Base-by-base conservation (phyloP, 2,888 invertebrate species). In the Allygus modestus region DNA sequence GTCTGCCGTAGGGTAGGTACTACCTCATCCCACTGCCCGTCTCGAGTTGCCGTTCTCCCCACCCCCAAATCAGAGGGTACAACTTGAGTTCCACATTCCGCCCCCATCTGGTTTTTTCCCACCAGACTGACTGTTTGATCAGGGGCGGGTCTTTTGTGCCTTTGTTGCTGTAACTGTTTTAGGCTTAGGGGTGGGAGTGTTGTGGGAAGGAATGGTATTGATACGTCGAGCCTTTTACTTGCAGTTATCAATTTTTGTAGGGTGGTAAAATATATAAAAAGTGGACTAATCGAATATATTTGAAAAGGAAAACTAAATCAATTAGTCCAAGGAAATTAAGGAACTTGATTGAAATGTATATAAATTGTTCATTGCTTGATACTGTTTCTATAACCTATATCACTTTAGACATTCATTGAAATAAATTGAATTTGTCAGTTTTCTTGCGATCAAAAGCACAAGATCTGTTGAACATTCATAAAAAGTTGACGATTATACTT, bases 1-100 rank as follows among this genome's bases (percentile, higher is more conserved):
- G 33, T 79, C 79, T 79, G 28, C 46, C 37, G 77, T 77, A 77
- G 77, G 77, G 73, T 73, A 73, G 73, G 41, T 5, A 31, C n/a
- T 41, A 73, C 79, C 37, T 15, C 28, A 23, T 23, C 23, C 77
- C 4, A n/a, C 51, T 26, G 5, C 28, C 54, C 1, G 73, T 11
- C 7, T 20, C 33, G 33, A n/a, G 11, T n/a, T n/a, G n/a, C n/a
- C n/a, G n/a, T 20, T 28, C 73, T 33, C 73, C 37, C 73, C 41
- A 5, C 43, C 54, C 20, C 23, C 54, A 17, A 46, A 46, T 17
- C 46, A 2, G 20, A 54, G 65, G 65, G 65, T 65, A 4, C 7
- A 23, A 31, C 28, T 65, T 31, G 28, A 31, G 26, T 65, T 65
- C 11, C 43, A 41, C 73, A 2, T 41, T 73, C 26, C 75, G 28